These are phyloP conservation scores for Bruchidius siliquastri DNA, from an alignment of 2,888 invertebrate species.

Conservation along the genomic window DNA sequence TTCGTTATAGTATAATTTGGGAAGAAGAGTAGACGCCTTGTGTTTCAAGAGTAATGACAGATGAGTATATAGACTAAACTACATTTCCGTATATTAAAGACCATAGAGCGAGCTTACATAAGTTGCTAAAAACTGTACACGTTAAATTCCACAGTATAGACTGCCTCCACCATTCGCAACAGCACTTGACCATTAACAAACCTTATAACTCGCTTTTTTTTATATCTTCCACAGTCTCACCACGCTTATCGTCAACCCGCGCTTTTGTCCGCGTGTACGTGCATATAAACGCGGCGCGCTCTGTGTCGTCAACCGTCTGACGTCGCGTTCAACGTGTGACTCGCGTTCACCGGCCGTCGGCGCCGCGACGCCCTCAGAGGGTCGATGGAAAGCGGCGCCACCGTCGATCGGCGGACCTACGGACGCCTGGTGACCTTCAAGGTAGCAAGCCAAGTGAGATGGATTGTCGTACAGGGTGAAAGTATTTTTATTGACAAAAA, in stretches of 20 bases:
- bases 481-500: not conserved
- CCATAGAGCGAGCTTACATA: too few species aligned
- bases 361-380: not conserved
- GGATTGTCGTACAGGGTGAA: not conserved
- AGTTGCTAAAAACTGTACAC: too few species aligned
- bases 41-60: too few species aligned
- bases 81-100: too few species aligned
- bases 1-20: too few species aligned
- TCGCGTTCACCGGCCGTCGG: not conserved
- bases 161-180: not conserved
- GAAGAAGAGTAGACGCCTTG: too few species aligned
- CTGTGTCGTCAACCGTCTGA: not conserved
- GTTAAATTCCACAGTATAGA: not conserved
- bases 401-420: not conserved
- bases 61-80: too few species aligned
- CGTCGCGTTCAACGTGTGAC: not conserved
- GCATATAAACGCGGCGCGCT: not conserved
- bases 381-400: not conserved
- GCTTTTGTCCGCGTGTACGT: not conserved
- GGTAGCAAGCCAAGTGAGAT: not conserved
- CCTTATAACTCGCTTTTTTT: not conserved
- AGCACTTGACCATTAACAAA: not conserved
- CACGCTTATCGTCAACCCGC: not conserved
- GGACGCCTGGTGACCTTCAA: not conserved
- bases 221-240: not conserved